phyloP scores from a whole-genome alignment of 2,797 vertebrate species.

The Leucoraja ocellata region DNA sequence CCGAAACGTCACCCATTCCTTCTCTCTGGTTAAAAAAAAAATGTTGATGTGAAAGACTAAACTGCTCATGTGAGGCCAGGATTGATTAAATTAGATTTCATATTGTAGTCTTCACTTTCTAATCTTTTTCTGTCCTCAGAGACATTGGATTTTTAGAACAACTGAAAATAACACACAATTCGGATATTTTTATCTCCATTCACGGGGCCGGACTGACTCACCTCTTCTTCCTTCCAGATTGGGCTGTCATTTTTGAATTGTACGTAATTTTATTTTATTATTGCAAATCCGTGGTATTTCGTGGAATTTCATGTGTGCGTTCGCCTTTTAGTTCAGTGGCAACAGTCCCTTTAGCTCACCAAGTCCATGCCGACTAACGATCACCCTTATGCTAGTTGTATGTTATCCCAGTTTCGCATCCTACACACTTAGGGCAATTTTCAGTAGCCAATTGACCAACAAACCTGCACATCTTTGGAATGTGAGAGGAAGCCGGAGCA shows the following conservation, averaged over 20 bases:
- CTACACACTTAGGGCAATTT: too few relatives aligned
- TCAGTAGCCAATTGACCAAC: too few relatives aligned
- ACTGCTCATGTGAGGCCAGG: neutral
- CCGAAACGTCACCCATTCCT: too few relatives aligned
- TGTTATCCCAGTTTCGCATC: too few relatives aligned
- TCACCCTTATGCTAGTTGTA: too few relatives aligned
- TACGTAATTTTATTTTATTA: conserved; percentile 55
- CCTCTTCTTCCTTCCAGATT: conserved; percentile 92
- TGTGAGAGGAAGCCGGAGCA: too few relatives aligned
- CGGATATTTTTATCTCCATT: conserved; percentile 94
- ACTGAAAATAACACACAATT: conserved; percentile 82
- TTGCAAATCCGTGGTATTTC: neutral
- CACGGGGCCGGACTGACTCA: conserved; percentile 94
- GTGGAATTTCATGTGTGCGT: neutral
- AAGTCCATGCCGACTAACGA: too few relatives aligned
- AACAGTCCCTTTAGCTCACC: too few relatives aligned
- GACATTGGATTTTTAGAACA: conserved; percentile 84
- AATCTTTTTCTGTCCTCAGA: conserved; percentile 51
- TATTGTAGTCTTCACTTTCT: neutral
- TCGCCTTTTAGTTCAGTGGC: too few relatives aligned
- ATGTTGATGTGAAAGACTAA: neutral
- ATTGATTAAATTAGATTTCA: neutral
- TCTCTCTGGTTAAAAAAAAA: too few relatives aligned
- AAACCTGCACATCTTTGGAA: too few relatives aligned
- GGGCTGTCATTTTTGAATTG: conserved; percentile 94